Evolutionary conservation across 2,888 invertebrate genomes (phyloP), one percentile per base, ranked within the genome.

Genomic region (Lepetodrilus schrolli): DNA sequence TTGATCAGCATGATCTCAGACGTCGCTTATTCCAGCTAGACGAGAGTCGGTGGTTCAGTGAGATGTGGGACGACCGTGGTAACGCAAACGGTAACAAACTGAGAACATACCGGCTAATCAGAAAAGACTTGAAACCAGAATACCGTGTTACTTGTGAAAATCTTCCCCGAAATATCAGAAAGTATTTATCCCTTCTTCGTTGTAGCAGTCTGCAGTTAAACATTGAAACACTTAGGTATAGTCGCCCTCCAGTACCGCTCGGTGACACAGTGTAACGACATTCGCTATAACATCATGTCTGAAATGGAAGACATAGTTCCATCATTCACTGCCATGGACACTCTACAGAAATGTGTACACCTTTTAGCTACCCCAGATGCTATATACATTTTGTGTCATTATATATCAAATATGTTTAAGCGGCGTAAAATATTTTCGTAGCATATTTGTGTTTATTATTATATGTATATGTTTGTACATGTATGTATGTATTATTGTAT

Each of bases 111-210:
- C 66, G 34, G 5, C 21, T 66, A 4, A 7, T 13, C n/a, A 30
- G 7, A 13, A 66, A 66, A 20, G 66, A 66, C 17, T 34, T 66
- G 66, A 66, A 66, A 20, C 66, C 34, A 13, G 66, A 20, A 50
- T 17, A 2, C 21, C 21, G 21, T n/a, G 50, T 50, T 4, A 4
- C 21, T 21, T 20, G 50, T 20, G 5, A 5, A 17, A 21, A 17
- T n/a, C 17, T 50, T 17, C 5, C 20, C 8, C n/a, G 17, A 50
- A 0, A n/a, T 5, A 20, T 10, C 21, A 50, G 50, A 20, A 50
- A 2, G 50, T 21, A 4, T 21, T 50, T 50, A 2, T n/a, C 20
- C 3, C 50, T 21, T 50, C 50, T 50, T 50, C 50, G 50, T 50
- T 50, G 50, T 21, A 23, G 50, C 50, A 50, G 50, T 23, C 50